Evolutionary conservation across 2,797 vertebrate species (phyloP).

Genomic region (Coregonus suidteri): DNA sequence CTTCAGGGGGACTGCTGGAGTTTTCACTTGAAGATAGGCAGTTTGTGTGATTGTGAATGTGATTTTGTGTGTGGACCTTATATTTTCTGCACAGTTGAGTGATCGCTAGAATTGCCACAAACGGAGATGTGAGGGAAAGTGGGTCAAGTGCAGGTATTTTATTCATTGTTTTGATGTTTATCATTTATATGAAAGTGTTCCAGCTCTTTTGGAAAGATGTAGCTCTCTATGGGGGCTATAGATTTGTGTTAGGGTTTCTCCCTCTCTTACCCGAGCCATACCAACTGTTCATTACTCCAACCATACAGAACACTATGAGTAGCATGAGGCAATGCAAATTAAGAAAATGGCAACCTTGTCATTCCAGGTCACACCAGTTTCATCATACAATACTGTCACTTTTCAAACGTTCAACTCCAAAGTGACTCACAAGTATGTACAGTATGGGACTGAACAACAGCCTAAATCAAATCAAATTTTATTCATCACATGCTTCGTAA

Average conservation of each 20-base stretch:
- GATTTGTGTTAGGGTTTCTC: background rate
- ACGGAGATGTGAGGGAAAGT: no score
- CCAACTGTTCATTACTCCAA: background rate
- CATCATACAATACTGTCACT: background rate
- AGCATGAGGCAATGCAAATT: background rate
- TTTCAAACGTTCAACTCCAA: background rate
- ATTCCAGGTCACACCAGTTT: background rate
- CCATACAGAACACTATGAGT: background rate
- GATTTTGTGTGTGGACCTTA: slow-evolving; percentile 7
- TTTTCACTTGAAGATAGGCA: background rate
- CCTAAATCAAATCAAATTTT: background rate
- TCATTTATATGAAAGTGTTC: slow-evolving; percentile 13
- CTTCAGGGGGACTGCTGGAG: slow-evolving; percentile 41
- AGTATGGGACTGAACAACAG: background rate
- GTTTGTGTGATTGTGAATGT: background rate
- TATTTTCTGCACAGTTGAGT: background rate
- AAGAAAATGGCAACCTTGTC: background rate
- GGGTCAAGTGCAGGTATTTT: background rate
- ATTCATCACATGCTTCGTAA: no score
- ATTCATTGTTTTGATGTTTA: background rate
- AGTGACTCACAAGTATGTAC: background rate
- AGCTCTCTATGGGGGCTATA: background rate
- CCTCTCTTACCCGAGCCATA: background rate
- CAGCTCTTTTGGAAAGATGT: background rate
- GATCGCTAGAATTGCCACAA: slow-evolving; percentile 13